Conservation (phyloP, 2,888 invertebrate genomes). For the Xestobium rufovillosum region DNA sequence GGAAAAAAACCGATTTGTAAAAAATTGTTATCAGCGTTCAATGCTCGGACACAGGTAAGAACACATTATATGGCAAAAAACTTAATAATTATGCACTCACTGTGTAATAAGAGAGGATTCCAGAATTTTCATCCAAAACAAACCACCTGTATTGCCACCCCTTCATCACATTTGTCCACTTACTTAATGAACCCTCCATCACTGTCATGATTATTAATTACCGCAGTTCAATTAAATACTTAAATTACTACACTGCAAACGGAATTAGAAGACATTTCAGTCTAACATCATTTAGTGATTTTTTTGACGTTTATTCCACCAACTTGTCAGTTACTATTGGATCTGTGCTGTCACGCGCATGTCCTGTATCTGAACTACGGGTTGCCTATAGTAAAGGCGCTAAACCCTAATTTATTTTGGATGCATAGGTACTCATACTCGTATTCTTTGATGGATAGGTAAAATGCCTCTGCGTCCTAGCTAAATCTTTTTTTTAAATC, state of each 20-base stretch:
- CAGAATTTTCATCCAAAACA: slow-evolving; percentile 94
- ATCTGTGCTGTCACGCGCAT: not conserved
- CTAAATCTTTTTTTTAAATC: no score
- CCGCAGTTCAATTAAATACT: no score
- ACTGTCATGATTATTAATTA: slow-evolving; percentile 45
- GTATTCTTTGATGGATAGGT: no score
- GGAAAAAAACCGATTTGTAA: no score
- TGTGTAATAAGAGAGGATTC: slow-evolving; percentile 94
- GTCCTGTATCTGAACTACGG: not conserved
- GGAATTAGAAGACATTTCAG: not conserved
- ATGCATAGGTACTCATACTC: no score
- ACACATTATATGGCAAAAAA: slow-evolving; percentile 2
- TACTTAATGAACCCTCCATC: slow-evolving; percentile 92
- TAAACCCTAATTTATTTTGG: slow-evolving; percentile 3
- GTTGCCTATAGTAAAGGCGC: not conserved
- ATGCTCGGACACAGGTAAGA: no score
- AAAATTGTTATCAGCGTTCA: no score
- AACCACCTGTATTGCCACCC: slow-evolving; percentile 99
- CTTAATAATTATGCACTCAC: slow-evolving; percentile 52
- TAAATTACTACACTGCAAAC: no score
- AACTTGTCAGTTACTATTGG: no score
- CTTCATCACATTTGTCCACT: slow-evolving; percentile 97
- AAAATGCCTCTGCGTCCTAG: no score
- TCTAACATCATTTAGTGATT: slow-evolving; percentile 35
- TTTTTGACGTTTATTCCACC: slow-evolving; percentile 26